A percentile compares a stretch with the other conserved stretches of the same genome.
Conservation (phyloP, 2,888 invertebrate species). For the Drosophila pseudotakahashii region DNA sequence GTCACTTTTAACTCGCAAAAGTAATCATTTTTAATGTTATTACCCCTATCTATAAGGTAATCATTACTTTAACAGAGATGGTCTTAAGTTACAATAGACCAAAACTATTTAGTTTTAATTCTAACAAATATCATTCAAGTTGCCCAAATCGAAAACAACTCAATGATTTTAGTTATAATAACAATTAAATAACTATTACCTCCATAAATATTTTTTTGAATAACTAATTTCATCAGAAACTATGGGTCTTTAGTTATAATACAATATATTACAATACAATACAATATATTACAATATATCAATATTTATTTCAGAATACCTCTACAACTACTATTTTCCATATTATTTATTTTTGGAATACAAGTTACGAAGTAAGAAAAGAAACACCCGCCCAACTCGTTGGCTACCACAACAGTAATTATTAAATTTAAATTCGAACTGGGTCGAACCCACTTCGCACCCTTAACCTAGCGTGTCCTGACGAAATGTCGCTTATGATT, state of each 20-base stretch:
- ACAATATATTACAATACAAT: too few relatives aligned
- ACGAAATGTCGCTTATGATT: slow-evolving; percentile 45
- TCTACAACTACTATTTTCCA: background rate
- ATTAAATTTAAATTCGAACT: slow-evolving; percentile 64
- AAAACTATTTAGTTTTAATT: too few relatives aligned
- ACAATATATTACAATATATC: too few relatives aligned
- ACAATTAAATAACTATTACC: background rate
- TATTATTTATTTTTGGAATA: too few relatives aligned
- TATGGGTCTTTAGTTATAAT: background rate
- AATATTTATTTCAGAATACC: background rate
- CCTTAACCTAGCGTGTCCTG: slow-evolving; percentile 15
- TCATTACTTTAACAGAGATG: too few relatives aligned
- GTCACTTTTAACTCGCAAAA: background rate
- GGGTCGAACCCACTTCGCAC: slow-evolving; percentile 30
- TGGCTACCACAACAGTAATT: slow-evolving; percentile 50
- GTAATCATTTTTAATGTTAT: background rate
- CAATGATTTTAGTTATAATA: too few relatives aligned
- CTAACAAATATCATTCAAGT: too few relatives aligned
- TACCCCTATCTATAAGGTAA: too few relatives aligned
- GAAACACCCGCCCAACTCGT: slow-evolving; percentile 31
- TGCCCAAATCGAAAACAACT: too few relatives aligned
- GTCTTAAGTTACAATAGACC: too few relatives aligned
- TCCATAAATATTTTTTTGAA: background rate
- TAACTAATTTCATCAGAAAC: background rate
- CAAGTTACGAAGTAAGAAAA: too few relatives aligned